Evolutionary conservation across 2,113 vertebrate genomes (phyloP).

Genomic region (Propithecus coquereli): DNA sequence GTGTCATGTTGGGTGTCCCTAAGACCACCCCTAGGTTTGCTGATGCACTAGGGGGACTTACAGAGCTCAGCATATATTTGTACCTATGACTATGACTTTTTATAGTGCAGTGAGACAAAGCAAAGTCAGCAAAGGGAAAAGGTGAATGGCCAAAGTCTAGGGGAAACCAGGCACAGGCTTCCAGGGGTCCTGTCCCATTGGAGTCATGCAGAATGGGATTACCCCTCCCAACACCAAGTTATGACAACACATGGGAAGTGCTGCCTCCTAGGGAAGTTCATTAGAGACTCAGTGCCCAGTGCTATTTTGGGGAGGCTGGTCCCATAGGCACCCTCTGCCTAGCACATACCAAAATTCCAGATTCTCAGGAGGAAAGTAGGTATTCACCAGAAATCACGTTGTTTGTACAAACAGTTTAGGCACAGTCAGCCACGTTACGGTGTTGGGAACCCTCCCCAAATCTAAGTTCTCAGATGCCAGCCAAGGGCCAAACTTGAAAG

Average conservation of each 20-base stretch:
- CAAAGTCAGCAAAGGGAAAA: neutral
- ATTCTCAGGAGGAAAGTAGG: neutral
- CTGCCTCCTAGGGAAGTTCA: neutral
- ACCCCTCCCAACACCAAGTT: too few species aligned
- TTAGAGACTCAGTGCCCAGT: neutral
- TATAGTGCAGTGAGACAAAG: neutral
- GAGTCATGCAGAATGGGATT: fast-evolving
- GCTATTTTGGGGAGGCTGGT: neutral
- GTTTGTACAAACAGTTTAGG: neutral
- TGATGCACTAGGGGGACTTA: neutral
- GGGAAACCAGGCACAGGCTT: fast-evolving
- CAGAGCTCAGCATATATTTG: neutral
- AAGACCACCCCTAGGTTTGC: too few species aligned
- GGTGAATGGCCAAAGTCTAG: fast-evolving
- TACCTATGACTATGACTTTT: neutral
- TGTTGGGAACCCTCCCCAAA: neutral
- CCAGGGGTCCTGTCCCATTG: fast-evolving
- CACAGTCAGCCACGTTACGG: fast-evolving
- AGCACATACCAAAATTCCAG: neutral
- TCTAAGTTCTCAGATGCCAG: neutral
- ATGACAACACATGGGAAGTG: fast-evolving
- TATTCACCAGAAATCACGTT: fast-evolving
- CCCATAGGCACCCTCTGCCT: fast-evolving
- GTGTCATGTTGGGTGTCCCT: neutral
- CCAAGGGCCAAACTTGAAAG: neutral